Evolutionary conservation across 30 jellyfish, hydroid and myxozoan species (phyloP).

Genomic region (Aurelia sp.): DNA sequence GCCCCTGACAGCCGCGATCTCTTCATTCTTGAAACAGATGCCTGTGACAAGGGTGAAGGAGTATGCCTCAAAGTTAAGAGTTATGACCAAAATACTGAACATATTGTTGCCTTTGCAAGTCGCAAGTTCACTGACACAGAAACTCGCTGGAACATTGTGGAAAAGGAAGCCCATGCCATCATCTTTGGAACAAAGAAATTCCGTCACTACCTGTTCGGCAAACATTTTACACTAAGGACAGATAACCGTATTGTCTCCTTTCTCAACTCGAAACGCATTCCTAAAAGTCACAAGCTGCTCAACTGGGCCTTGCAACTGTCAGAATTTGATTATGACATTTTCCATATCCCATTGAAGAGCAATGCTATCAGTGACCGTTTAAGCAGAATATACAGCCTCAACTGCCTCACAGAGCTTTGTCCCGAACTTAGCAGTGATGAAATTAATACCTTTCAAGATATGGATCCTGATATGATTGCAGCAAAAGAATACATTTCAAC

Average conservation of each 20-base stretch:
- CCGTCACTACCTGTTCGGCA: slow-evolving; percentile 9
- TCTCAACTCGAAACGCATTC: slow-evolving; percentile 21
- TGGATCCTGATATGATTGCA: not conserved
- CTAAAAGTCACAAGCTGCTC: slow-evolving; percentile 1
- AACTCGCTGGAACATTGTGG: slow-evolving; percentile 7
- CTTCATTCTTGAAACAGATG: not conserved
- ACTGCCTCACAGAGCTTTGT: slow-evolving; percentile 4
- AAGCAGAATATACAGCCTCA: slow-evolving; percentile 26
- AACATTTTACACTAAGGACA: slow-evolving; percentile 24
- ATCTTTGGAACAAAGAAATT: slow-evolving; percentile 7
- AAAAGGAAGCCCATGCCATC: slow-evolving; percentile 16
- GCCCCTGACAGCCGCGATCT: slow-evolving; percentile 22
- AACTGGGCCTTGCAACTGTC: slow-evolving; percentile 15
- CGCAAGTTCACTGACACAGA: not conserved
- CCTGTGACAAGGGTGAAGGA: not conserved
- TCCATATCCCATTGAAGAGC: slow-evolving; percentile 5
- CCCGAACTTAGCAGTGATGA: not conserved
- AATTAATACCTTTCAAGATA: slow-evolving; percentile 11
- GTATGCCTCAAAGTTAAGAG: no score
- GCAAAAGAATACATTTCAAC: slow-evolving; percentile 16
- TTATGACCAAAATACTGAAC: no score
- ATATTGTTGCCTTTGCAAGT: slow-evolving; percentile 22
- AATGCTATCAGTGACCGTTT: slow-evolving; percentile 36
- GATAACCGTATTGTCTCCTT: slow-evolving; percentile 32
- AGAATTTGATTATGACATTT: slow-evolving; percentile 7